Conservation (phyloP, 2,888 invertebrate genomes). For the Geotrupes spiniger region DNA sequence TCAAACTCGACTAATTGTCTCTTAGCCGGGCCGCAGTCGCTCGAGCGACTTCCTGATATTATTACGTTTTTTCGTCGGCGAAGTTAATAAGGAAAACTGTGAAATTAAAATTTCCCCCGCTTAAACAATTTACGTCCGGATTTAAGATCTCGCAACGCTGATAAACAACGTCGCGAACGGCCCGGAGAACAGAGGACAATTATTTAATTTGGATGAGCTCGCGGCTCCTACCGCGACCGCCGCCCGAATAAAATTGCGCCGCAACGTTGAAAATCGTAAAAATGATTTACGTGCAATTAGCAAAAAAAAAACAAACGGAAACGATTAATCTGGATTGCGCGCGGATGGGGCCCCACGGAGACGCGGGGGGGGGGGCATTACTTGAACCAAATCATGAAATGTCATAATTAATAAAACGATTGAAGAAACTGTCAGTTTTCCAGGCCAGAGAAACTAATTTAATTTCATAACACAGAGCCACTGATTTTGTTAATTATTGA, state of each 20-base stretch:
- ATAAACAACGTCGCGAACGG: conserved; percentile 30
- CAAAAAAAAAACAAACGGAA: conserved; percentile 19
- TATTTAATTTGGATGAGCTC: conserved; percentile 32
- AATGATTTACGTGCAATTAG: conserved; percentile 30
- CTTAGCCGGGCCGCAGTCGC: background rate
- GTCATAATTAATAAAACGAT: too few species aligned
- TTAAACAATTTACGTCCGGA: conserved; percentile 30
- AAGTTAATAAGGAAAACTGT: conserved; percentile 28
- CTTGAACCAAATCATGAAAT: too few species aligned
- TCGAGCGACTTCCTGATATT: conserved; percentile 13
- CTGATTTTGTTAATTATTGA: too few species aligned
- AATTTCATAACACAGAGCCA: too few species aligned
- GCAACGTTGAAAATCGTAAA: conserved; percentile 26
- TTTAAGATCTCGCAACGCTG: conserved; percentile 28
- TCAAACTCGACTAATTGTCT: conserved; percentile 10
- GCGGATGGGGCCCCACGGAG: too few species aligned
- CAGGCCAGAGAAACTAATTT: too few species aligned
- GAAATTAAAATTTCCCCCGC: conserved; percentile 31
- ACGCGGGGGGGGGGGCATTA: too few species aligned
- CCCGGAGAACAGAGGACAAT: conserved; percentile 29
- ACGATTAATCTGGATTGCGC: conserved; percentile 2
- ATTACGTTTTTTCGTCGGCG: conserved; percentile 7
- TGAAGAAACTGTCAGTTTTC: too few species aligned
- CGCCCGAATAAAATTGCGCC: conserved; percentile 30
- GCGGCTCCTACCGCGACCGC: conserved; percentile 26